Conservation (phyloP, 2,888 invertebrate genomes). For the Nemapogon koenigi region DNA sequence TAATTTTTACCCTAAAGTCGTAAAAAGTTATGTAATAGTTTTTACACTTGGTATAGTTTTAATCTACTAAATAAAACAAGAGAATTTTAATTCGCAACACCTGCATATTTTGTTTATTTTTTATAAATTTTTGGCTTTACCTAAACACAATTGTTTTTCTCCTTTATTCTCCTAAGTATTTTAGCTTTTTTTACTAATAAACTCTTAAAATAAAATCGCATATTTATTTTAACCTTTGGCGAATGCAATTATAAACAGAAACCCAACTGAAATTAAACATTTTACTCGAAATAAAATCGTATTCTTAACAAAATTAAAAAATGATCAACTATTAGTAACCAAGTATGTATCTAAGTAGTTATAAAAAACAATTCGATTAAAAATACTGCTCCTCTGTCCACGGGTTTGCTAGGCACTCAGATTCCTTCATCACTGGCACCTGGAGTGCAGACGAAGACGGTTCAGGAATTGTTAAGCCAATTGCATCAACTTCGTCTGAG, state of each 20-base stretch:
- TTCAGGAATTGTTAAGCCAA: constrained; percentile 18
- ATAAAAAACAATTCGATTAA: constrained; percentile 18
- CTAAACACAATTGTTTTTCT: not conserved
- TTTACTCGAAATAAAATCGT: constrained; percentile 13
- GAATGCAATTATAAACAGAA: constrained; percentile 14
- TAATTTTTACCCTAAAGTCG: no score
- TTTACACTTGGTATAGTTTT: constrained; percentile 5
- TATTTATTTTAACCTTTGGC: constrained; percentile 1
- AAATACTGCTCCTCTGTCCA: constrained; percentile 17
- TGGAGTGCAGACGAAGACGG: constrained; percentile 17
- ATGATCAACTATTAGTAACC: constrained; percentile 16
- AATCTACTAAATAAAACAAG: constrained; percentile 4
- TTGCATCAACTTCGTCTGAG: constrained; percentile 17
- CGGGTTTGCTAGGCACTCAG: constrained; percentile 16
- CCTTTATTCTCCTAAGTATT: not conserved
- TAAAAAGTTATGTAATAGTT: constrained; percentile 5
- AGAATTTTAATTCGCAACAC: constrained; percentile 6
- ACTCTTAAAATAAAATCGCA: not conserved
- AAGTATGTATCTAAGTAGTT: constrained; percentile 13
- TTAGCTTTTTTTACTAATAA: not conserved
- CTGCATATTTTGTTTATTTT: constrained; percentile 7
- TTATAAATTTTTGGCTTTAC: constrained; percentile 5
- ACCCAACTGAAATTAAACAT: constrained; percentile 14
- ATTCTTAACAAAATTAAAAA: constrained; percentile 18
- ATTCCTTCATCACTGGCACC: constrained; percentile 18